These are phyloP conservation scores for Zonotrichia albicollis DNA, from an alignment of 2,797 vertebrate genomes.

Conservation along the genomic window DNA sequence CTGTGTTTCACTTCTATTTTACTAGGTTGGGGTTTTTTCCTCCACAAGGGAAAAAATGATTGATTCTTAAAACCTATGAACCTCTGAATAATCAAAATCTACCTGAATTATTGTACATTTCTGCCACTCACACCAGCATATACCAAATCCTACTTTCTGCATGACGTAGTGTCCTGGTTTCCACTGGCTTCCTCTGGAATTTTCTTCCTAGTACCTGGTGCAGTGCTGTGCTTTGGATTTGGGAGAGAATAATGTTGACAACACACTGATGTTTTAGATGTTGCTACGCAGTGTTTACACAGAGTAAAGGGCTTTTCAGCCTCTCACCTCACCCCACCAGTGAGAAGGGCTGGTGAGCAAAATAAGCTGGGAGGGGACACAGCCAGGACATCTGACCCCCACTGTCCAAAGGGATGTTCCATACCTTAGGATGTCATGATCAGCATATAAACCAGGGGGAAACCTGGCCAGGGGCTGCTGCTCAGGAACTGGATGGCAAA, in stretches of 20 bases:
- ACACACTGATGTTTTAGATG: background rate
- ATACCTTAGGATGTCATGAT: background rate
- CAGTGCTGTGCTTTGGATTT: background rate
- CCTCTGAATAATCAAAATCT: background rate
- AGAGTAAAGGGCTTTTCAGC: background rate
- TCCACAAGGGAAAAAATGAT: background rate
- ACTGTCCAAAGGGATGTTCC: background rate
- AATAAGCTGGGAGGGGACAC: background rate
- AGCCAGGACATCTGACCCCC: background rate
- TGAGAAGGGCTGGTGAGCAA: background rate
- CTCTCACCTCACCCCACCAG: background rate
- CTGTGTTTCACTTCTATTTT: background rate
- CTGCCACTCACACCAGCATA: background rate
- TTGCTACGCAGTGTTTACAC: background rate
- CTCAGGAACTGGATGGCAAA: background rate
- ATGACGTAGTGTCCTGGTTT: background rate
- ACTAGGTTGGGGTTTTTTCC: fast-evolving
- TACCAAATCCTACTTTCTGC: background rate
- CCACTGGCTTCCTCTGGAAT: background rate
- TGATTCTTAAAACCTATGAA: background rate
- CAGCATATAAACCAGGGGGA: background rate
- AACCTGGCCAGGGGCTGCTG: background rate
- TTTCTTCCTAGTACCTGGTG: background rate
- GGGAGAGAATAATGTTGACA: background rate
- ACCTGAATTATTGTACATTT: background rate